Percentiles rank a stretch among this genome's conserved stretches.
Conservation (phyloP, 2,113 vertebrate species). For the Protobothrops flavoviridis region DNA sequence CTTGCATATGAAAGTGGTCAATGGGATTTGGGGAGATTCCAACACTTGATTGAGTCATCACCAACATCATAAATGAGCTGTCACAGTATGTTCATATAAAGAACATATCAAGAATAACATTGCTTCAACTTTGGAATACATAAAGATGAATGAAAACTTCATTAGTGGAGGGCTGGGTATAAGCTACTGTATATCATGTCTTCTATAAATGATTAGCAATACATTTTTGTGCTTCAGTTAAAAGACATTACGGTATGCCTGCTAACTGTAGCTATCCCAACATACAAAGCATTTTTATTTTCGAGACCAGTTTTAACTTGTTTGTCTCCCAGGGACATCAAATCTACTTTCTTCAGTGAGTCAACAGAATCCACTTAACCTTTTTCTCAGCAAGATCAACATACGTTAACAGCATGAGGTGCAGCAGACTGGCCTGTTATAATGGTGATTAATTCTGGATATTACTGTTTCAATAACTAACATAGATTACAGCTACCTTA, state of each 20-base stretch:
- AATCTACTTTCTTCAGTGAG: conserved; percentile 59
- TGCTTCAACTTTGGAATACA: not conserved
- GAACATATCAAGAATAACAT: not conserved
- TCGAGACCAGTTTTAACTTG: conserved; percentile 38
- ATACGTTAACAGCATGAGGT: conserved; percentile 61
- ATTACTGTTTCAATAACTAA: conserved; percentile 59
- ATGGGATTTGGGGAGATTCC: not conserved
- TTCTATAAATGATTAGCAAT: not conserved
- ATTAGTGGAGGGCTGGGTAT: not conserved
- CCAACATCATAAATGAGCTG: not conserved
- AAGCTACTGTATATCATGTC: not conserved
- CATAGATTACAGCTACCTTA: conserved; percentile 45
- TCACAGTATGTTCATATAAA: not conserved
- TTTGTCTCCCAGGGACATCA: conserved; percentile 33
- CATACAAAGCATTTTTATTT: conserved; percentile 5
- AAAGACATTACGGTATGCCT: not conserved
- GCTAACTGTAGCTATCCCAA: not conserved
- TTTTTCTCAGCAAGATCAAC: conserved; percentile 58
- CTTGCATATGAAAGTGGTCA: not conserved
- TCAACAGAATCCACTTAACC: conserved; percentile 65
- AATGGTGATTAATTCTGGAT: conserved; percentile 69
- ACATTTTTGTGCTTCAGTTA: not conserved
- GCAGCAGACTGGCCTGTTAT: conserved; percentile 50
- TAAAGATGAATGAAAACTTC: not conserved
- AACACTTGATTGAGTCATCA: not conserved